Percentiles rank a stretch among this genome's conserved stretches.
phyloP scores from a whole-genome alignment of 1,140 invertebrate species.

The Episyrphus balteatus region DNA sequence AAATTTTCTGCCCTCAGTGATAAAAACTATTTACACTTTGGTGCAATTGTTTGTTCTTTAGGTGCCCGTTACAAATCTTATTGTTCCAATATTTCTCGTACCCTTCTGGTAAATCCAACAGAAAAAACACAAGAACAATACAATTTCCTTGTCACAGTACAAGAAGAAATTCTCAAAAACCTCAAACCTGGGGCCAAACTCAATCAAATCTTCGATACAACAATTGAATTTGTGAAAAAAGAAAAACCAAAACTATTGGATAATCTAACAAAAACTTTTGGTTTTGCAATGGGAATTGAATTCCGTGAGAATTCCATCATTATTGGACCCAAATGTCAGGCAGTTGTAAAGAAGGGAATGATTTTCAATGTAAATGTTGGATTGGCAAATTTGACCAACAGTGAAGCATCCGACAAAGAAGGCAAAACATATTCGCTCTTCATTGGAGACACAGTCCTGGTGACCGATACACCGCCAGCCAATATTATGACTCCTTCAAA shows the following conservation, averaged over 20 bases:
- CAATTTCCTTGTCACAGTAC: constrained; percentile 81
- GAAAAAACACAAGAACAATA: constrained; percentile 76
- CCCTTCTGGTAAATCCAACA: constrained; percentile 92
- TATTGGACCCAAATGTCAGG: constrained; percentile 80
- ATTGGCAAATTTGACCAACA: constrained; percentile 77
- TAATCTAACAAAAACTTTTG: constrained; percentile 89
- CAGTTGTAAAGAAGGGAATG: constrained; percentile 85
- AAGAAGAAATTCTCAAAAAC: constrained; percentile 83
- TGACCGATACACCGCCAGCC: constrained; percentile 77
- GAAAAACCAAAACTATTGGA: constrained; percentile 79
- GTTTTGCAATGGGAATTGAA: constrained; percentile 96
- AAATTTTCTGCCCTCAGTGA: constrained; percentile 94
- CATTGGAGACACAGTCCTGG: constrained; percentile 91
- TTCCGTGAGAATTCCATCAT: constrained; percentile 91
- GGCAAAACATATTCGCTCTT: constrained; percentile 90
- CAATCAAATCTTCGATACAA: constrained; percentile 80
- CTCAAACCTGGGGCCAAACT: constrained; percentile 75
- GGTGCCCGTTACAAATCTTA: constrained; percentile 95
- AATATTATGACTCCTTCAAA: constrained; percentile 84
- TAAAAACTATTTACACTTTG: constrained; percentile 91
- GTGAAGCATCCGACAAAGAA: constrained; percentile 69
- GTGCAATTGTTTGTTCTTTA: constrained; percentile 88
- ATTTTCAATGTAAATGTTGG: constrained; percentile 95
- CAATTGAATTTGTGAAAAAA: constrained; percentile 71
- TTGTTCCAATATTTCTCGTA: constrained; percentile 96